These are phyloP conservation scores for Martes martes DNA, from an alignment of 2,113 vertebrate species.

Conservation along the genomic window DNA sequence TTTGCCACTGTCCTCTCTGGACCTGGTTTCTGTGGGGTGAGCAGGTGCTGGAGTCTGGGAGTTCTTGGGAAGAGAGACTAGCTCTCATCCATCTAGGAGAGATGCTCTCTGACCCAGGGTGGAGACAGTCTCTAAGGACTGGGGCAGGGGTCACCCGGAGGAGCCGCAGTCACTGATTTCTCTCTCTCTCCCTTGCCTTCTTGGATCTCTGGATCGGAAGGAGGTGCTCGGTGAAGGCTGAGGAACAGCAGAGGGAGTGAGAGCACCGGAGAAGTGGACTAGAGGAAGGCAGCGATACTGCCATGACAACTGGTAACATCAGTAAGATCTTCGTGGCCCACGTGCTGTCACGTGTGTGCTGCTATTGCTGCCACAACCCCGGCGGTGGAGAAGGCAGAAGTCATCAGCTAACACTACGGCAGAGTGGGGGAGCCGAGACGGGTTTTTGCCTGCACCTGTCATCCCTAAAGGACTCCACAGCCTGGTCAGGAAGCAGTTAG, in stretches of 20 bases:
- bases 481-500: background rate
- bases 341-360: fast-evolving
- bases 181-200: background rate
- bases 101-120: background rate
- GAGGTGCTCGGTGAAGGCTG: background rate
- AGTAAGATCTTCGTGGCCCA: fast-evolving
- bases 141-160: background rate
- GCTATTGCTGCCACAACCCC: fast-evolving
- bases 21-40: background rate
- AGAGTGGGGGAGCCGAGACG: fast-evolving
- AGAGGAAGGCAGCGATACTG: fast-evolving
- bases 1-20: background rate
- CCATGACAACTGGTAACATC: fast-evolving
- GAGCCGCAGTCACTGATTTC: too few species aligned
- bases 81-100: fast-evolving
- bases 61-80: background rate
- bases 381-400: background rate
- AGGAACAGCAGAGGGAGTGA: background rate
- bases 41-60: too few species aligned
- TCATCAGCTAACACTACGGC: background rate
- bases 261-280: too few species aligned
- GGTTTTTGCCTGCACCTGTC: background rate
- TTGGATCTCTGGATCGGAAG: background rate
- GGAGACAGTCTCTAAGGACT: background rate
- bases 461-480: background rate